A percentile compares a stretch with the other conserved stretches of the same genome.
Evolutionary conservation across 2,113 vertebrate species (phyloP).

Genomic region (Oncorhynchus masou): DNA sequence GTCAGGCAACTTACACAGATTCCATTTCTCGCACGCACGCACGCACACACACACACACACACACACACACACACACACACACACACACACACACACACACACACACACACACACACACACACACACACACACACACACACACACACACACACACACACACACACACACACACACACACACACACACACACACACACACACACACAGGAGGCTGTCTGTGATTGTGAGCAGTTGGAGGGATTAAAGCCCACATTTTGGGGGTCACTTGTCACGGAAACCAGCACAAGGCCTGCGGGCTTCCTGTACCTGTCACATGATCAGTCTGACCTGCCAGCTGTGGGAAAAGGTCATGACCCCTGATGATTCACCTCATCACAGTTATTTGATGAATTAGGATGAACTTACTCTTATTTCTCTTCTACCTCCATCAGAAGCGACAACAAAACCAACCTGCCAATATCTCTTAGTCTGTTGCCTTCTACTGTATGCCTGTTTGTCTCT

Average conservation of each 20-base stretch:
- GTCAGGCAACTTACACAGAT: neutral
- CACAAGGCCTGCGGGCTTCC: neutral
- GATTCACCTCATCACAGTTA: neutral
- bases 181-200: neutral
- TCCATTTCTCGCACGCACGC: neutral
- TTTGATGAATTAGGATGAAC: no score
- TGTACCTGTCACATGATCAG: neutral
- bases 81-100: no score
- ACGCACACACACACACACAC: neutral
- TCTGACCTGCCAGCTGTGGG: neutral
- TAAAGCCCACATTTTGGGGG: neutral
- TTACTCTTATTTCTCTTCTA: no score
- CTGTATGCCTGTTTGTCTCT: no score
- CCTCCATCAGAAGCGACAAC: no score
- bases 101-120: neutral
- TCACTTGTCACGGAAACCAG: neutral
- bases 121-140: neutral
- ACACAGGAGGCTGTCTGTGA: neutral
- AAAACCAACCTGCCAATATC: no score
- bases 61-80: neutral
- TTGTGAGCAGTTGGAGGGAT: slow-evolving; percentile 1
- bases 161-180: neutral
- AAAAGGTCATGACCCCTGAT: slow-evolving; percentile 6
- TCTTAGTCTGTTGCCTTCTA: no score
- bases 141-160: slow-evolving; percentile 3